Evolutionary conservation across 2,888 invertebrate genomes (phyloP), one percentile per base, ranked within the genome.

Genomic region (Quadriops clusia): DNA sequence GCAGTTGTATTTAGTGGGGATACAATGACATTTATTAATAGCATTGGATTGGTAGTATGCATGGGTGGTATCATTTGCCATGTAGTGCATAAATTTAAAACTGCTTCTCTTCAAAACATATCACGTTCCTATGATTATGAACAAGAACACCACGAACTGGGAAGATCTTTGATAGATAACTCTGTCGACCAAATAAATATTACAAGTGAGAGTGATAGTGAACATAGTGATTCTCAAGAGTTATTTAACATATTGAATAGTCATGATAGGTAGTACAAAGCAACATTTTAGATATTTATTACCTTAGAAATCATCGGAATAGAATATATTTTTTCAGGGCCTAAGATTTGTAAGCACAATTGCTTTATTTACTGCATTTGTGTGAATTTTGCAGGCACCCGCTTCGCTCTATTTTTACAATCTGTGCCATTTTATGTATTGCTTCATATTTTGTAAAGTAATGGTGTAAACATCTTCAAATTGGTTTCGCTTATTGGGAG

Each of bases 1-100:
- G 97, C 95, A 1, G 84, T 90, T 29, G 71, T 78, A 50, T 74
- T 82, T 46, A 86, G 85, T 49, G 86, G 87, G 5, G 95, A 97
- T 55, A 70, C 75, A 50, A 70, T 97, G 53, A 84, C 79, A 35
- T 53, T 67, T 3, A 63, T 93, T 30, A 98, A 97, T 64, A 72
- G 79, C 14, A 60, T 83, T 4, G 98, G 98, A 1, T 64, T 98
- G 36, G 60, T 80, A 5, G 65, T 94, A 31, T 97, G 95, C 53
- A 65, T 98, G 38, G 67, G 78, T 25, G 97, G 97, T 30, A 94
- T 97, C 43, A 68, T 68, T 7, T 69, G 80, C 28, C 95, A 95
- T 58, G 77, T 91, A 17, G 58, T 78, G 31, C 79, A 84, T 55
- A 87, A 86, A 60, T 48, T 66, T 36, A 43, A 40, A 33, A 45